Evolutionary conservation across 2,113 vertebrate species (phyloP), one percentile per base, ranked within the genome.

Genomic region (Thymallus thymallus): DNA sequence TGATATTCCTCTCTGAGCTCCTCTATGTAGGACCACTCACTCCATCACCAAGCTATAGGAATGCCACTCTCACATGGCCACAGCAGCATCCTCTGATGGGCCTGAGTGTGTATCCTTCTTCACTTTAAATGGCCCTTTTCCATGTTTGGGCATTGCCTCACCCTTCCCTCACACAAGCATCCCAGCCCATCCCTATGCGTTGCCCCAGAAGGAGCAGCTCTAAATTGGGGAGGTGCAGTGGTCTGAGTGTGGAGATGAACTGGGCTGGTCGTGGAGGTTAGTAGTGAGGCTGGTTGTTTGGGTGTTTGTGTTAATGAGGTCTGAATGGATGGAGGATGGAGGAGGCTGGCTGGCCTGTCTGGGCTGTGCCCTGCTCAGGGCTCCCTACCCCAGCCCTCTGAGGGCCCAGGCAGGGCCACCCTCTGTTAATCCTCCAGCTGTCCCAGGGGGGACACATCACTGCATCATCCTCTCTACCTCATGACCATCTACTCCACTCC

Each of bases 151-250:
- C 13, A 51, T 41, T 77, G 60, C 78, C 20, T 29, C 82, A 76
- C 76, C 72, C 71, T 51, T 83, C 84, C 85, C 82, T 81, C 84
- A 86, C 81, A 79, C 88, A 76, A 18, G 35, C 85, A 80, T 86
- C 87, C 63, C 63, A 35, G 30, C 85, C 86, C 80, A 79, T 85
- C 71, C 84, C 84, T 87, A 84, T 46, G 64, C 63, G 76, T 41
- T 20, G 77, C 77, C 88, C 84, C 88, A 72, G 81, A 85, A 82
- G 89, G 83, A 75, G 72, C 29, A 78, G 72, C 84, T 85, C 85
- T 88, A 90, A 91, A 87, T 90, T 88, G 87, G 86, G 87, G 88
- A 84, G 84, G 88, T 85, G 79, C 79, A 86, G 81, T 86, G 85
- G 88, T 66, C 84, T 82, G 88, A 88, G 83, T 74, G 85, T 81